phyloP scores from a whole-genome alignment of 1,140 invertebrate species.

The Drosophila sp. region DNA sequence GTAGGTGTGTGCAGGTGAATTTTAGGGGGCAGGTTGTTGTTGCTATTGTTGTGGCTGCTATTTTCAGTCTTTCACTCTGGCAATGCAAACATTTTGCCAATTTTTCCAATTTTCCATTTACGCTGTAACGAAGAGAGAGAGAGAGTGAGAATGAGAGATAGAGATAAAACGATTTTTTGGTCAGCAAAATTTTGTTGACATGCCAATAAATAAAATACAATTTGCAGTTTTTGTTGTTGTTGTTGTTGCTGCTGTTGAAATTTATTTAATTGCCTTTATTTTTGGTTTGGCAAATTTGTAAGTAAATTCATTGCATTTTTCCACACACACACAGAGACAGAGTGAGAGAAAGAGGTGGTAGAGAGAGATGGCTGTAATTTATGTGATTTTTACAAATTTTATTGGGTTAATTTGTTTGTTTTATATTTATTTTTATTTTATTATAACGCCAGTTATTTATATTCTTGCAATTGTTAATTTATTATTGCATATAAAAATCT shows the following conservation, averaged over 20 bases:
- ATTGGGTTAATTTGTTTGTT: constrained; percentile 75
- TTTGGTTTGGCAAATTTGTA: constrained; percentile 62
- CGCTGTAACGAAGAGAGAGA: constrained; percentile 26
- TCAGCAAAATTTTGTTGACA: constrained; percentile 62
- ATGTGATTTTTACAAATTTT: constrained; percentile 72
- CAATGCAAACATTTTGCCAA: constrained; percentile 27
- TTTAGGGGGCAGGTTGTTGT: constrained; percentile 25
- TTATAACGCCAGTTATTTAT: constrained; percentile 57
- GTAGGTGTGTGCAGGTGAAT: constrained; percentile 20
- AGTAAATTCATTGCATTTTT: constrained; percentile 60
- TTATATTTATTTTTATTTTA: constrained; percentile 62
- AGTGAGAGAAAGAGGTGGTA: constrained; percentile 18
- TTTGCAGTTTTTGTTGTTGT: constrained; percentile 20
- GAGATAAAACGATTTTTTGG: neutral
- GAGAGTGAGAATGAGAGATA: neutral
- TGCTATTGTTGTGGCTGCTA: constrained; percentile 11
- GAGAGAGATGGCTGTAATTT: constrained; percentile 38
- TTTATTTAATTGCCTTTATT: constrained; percentile 79
- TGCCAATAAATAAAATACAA: constrained; percentile 65
- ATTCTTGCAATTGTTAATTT: constrained; percentile 61
- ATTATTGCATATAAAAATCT: constrained; percentile 18
- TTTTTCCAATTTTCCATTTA: constrained; percentile 29
- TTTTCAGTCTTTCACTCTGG: constrained; percentile 12
- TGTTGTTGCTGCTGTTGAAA: constrained; percentile 46
- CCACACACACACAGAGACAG: neutral